Evolutionary conservation across 2,888 invertebrate species (phyloP).

Genomic region (Tipula lateralis): DNA sequence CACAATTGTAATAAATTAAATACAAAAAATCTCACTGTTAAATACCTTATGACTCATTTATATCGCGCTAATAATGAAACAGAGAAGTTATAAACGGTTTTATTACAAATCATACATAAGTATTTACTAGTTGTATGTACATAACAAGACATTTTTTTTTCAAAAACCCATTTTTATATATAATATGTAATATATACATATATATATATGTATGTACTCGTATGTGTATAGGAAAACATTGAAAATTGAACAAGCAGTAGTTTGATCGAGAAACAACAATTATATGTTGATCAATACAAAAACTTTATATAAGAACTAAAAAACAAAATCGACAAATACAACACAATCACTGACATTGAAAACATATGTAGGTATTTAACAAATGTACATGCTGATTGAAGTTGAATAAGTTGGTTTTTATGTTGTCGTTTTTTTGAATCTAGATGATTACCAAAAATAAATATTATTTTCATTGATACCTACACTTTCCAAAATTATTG

Average conservation of each 20-base stretch:
- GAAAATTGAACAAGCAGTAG: background rate
- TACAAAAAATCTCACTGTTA: background rate
- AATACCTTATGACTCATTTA: slow-evolving; percentile 14
- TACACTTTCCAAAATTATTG: background rate
- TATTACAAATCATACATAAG: background rate
- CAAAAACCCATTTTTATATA: background rate
- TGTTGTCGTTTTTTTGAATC: background rate
- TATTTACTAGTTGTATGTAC: too few relatives aligned
- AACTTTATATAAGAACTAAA: background rate
- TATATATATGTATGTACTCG: too few relatives aligned
- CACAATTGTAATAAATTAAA: background rate
- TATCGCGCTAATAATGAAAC: background rate
- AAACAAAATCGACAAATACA: background rate
- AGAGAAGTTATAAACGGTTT: background rate
- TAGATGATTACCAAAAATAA: background rate
- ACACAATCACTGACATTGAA: slow-evolving; percentile 1
- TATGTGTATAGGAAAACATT: background rate
- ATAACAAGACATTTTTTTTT: background rate
- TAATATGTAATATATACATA: background rate
- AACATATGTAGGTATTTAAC: background rate
- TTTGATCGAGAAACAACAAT: background rate
- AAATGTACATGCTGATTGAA: background rate
- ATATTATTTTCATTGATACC: background rate
- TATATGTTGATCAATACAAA: background rate
- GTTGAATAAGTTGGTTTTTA: background rate